Conservation (phyloP, 2,888 invertebrate species). For the Dicranocentrus wangi region DNA sequence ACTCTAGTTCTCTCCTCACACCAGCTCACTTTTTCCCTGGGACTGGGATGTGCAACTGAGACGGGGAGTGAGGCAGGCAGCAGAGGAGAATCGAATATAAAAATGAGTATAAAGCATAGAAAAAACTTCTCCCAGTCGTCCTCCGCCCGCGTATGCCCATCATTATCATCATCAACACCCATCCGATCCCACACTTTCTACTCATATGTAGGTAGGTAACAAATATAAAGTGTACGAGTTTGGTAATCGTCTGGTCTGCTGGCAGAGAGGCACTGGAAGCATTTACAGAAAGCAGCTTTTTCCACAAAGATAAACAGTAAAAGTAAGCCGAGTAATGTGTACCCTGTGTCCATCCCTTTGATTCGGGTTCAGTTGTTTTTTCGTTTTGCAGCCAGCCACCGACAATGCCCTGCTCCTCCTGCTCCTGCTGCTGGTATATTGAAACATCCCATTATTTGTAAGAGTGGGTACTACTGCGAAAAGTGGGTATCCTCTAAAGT, state of each 20-base stretch:
- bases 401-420: not conserved
- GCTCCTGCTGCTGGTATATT: constrained; percentile 18
- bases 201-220: constrained; percentile 31
- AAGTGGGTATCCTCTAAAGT: no score
- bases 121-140: constrained; percentile 23
- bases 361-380: not conserved
- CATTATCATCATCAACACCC: constrained; percentile 46
- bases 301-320: constrained; percentile 44
- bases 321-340: not conserved
- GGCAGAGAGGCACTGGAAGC: constrained; percentile 9
- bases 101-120: constrained; percentile 36
- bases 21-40: constrained; percentile 27
- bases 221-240: constrained; percentile 56
- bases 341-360: constrained; percentile 35
- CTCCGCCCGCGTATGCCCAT: constrained; percentile 28
- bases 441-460: constrained; percentile 54
- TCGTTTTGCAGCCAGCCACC: no score
- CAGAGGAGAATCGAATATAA: constrained; percentile 16
- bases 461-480: constrained; percentile 1
- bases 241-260: constrained; percentile 29
- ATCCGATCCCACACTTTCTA: constrained; percentile 52
- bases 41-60: constrained; percentile 11
- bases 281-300: constrained; percentile 54
- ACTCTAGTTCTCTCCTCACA: constrained; percentile 17
- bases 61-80: not conserved